These are phyloP conservation scores for Athene noctua DNA, from an alignment of 2,113 vertebrate genomes.

Conservation along the genomic window DNA sequence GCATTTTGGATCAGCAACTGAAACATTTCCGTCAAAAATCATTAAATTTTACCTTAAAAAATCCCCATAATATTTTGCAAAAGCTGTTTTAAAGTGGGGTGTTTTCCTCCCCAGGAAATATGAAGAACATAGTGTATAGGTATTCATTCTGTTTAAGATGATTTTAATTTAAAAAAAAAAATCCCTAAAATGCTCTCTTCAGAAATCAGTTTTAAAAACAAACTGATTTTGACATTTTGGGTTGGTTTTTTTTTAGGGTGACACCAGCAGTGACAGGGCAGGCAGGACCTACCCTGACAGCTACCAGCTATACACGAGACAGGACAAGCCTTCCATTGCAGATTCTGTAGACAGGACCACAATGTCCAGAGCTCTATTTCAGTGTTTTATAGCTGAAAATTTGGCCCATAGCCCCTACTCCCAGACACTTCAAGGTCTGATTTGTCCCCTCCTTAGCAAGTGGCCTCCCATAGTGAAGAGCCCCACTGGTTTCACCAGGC, in stretches of 20 bases:
- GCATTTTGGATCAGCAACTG: neutral
- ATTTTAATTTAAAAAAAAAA: neutral
- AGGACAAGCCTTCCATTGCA: rapidly evolving
- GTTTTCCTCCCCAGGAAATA: neutral
- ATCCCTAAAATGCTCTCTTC: neutral
- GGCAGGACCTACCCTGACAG: neutral
- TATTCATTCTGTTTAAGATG: neutral
- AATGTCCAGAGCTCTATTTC: rapidly evolving
- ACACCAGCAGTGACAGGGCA: neutral
- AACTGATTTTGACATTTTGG: no score
- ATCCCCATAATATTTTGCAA: neutral
- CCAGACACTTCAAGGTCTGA: neutral
- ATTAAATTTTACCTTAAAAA: neutral
- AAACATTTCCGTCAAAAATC: neutral
- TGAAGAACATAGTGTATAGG: neutral
- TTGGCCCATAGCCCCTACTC: neutral
- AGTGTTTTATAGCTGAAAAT: neutral
- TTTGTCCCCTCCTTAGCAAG: neutral
- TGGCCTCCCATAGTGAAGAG: neutral
- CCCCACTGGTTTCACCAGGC: neutral
- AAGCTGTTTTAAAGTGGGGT: neutral
- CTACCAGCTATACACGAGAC: neutral
- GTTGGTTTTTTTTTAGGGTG: neutral
- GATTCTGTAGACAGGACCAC: neutral
- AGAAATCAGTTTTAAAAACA: neutral